Percentiles rank a stretch among this genome's conserved stretches.
These are phyloP conservation scores for Anhinga anhinga DNA, from an alignment of 2,113 vertebrate genomes.

Conservation along the genomic window DNA sequence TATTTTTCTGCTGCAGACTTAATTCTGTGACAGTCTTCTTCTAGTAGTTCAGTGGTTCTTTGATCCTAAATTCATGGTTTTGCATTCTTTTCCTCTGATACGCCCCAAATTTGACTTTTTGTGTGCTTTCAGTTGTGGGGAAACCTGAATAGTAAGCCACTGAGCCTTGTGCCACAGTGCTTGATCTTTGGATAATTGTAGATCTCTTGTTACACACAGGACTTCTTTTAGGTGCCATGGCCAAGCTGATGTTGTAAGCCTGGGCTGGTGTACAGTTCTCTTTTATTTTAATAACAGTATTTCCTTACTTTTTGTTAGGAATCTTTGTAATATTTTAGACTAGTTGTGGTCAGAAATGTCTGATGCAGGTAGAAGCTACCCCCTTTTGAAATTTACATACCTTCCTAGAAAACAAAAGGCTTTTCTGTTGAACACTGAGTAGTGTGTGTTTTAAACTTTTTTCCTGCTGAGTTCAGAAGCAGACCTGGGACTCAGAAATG, in stretches of 20 bases:
- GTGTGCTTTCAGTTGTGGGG: neutral
- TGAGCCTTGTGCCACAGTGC: neutral
- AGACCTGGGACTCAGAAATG: neutral
- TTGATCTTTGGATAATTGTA: neutral
- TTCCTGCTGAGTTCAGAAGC: neutral
- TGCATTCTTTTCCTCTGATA: neutral
- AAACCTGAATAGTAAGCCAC: neutral
- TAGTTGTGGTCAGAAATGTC: neutral
- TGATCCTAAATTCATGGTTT: neutral
- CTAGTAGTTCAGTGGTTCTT: neutral
- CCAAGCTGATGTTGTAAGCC: neutral
- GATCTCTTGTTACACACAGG: neutral
- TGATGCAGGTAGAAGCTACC: neutral
- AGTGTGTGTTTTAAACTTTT: neutral
- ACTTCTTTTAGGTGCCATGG: neutral
- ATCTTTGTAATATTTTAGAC: neutral
- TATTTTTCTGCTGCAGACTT: neutral
- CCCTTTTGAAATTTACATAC: neutral
- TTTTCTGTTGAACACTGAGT: neutral
- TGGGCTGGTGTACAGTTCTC: neutral
- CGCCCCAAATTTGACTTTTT: neutral
- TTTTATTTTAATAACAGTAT: neutral
- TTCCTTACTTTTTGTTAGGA: neutral
- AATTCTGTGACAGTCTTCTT: neutral
- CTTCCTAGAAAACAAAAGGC: neutral